phyloP scores from a whole-genome alignment of 2,113 vertebrate species.

The Ursus arctos region DNA sequence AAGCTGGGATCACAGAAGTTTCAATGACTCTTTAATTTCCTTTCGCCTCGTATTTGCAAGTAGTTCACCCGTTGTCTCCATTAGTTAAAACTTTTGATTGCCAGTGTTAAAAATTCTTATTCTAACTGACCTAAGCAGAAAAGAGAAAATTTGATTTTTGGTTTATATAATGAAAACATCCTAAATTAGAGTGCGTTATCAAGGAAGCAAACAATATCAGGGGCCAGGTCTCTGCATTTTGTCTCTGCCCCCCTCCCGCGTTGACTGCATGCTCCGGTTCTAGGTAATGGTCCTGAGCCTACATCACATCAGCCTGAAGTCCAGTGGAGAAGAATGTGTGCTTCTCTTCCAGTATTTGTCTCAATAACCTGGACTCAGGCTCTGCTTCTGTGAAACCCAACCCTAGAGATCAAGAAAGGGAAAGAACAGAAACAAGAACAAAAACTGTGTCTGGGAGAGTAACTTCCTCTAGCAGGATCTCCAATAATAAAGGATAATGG shows the following conservation, averaged over 20 bases:
- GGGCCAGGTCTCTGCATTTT: accelerated
- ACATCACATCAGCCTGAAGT: neutral
- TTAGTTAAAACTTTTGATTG: neutral
- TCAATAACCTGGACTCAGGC: neutral
- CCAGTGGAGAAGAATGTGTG: neutral
- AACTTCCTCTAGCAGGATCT: neutral
- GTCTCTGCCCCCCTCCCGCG: neutral
- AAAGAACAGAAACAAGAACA: neutral
- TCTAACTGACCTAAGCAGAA: neutral
- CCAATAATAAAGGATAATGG: neutral
- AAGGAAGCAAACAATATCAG: neutral
- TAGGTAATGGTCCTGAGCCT: accelerated
- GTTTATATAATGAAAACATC: neutral
- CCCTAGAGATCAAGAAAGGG: neutral
- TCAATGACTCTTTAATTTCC: neutral
- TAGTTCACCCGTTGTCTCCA: neutral
- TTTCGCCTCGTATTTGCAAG: neutral
- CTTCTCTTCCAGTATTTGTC: neutral
- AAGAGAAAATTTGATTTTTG: neutral
- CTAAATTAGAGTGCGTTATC: neutral
- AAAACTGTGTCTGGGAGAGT: neutral
- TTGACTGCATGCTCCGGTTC: neutral
- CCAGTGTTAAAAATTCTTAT: neutral
- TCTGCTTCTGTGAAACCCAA: neutral
- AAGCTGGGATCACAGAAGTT: neutral